These are phyloP conservation scores for Aphaenogaster floridana DNA, from an alignment of 1,140 invertebrate genomes.

Conservation along the genomic window DNA sequence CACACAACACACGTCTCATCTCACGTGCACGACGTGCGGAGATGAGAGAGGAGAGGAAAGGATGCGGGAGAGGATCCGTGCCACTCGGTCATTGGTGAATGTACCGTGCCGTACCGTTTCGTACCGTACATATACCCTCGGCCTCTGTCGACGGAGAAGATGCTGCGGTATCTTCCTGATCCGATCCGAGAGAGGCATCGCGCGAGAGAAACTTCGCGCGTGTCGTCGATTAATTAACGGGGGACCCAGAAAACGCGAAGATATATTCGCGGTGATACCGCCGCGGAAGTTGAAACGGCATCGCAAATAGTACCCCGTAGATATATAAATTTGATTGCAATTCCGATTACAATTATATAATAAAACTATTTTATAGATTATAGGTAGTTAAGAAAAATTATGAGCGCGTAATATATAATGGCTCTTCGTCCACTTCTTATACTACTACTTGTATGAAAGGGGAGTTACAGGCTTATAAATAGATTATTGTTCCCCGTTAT, in stretches of 20 bases:
- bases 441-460: not conserved
- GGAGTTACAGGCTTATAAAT: constrained; percentile 24
- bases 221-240: constrained; percentile 60
- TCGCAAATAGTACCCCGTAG: constrained; percentile 12
- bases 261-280: not conserved
- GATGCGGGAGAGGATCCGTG: constrained; percentile 84
- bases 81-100: constrained; percentile 87
- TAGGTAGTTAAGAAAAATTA: not conserved
- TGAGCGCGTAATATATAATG: not conserved
- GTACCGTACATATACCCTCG: constrained; percentile 80
- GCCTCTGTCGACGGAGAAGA: constrained; percentile 64
- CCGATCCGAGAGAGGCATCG: constrained; percentile 36
- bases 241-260: constrained; percentile 22
- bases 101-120: constrained; percentile 84
- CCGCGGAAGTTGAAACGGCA: constrained; percentile 54
- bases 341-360: not conserved
- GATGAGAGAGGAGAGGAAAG: constrained; percentile 74
- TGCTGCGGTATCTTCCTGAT: constrained; percentile 47
- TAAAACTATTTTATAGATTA: not conserved
- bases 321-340: not conserved
- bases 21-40: constrained; percentile 59
- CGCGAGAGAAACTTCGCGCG: constrained; percentile 47
- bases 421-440: not conserved
- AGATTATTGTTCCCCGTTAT: constrained; percentile 49
- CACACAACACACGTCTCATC: not conserved